These are phyloP conservation scores for Urosaurus nigricauda DNA, from an alignment of 2,797 vertebrate genomes.

Conservation along the genomic window DNA sequence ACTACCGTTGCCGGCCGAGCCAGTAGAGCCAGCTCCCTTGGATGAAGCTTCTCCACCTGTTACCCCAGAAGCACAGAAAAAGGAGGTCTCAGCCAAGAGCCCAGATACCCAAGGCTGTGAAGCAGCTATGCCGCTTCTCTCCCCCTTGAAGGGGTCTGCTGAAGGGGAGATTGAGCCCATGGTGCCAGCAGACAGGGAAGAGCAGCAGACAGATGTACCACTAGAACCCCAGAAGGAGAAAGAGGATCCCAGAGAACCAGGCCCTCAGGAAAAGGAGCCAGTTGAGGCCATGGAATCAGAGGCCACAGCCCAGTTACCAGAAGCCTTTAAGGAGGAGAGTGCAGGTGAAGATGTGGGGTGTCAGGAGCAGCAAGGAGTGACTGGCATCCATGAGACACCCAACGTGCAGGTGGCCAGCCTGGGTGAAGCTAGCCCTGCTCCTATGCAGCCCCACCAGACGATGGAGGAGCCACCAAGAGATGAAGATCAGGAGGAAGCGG, in stretches of 20 bases:
- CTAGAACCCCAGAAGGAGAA: not conserved
- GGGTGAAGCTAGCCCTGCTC: accelerated
- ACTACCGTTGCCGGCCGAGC: not conserved
- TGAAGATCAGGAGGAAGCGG: conserved; percentile 62
- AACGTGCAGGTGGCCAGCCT: too few relatives aligned
- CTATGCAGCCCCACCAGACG: conserved; percentile 68
- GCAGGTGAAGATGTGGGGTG: not conserved
- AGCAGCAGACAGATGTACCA: not conserved
- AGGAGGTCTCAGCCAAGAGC: conserved; percentile 42
- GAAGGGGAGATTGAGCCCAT: not conserved
- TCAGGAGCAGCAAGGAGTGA: conserved; percentile 72
- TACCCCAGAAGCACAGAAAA: not conserved
- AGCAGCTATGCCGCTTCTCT: not conserved
- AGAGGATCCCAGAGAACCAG: accelerated
- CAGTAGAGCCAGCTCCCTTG: not conserved
- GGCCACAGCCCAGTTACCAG: not conserved
- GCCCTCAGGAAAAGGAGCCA: not conserved
- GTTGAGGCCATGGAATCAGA: not conserved
- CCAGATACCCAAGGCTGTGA: not conserved
- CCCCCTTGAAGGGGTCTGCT: conserved; percentile 36
- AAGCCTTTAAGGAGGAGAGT: not conserved
- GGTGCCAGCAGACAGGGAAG: not conserved
- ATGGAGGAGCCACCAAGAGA: conserved; percentile 77
- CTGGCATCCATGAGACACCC: conserved; percentile 66
- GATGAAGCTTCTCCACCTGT: not conserved